phyloP scores from a whole-genome alignment of 1,140 invertebrate genomes.

The Drosophila biarmipes region DNA sequence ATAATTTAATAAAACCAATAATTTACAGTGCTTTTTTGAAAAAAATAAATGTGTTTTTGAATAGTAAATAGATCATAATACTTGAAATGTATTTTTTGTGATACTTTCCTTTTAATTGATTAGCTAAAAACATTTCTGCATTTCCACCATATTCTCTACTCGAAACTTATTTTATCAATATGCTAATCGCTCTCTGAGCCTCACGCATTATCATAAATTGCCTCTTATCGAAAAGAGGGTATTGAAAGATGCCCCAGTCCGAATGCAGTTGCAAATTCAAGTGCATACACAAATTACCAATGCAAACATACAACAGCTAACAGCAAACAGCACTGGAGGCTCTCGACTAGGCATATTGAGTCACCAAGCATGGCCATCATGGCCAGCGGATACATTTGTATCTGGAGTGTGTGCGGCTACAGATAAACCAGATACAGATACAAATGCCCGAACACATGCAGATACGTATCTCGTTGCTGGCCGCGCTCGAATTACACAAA shows the following conservation, averaged over 20 bases:
- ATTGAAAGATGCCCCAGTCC: constrained; percentile 12
- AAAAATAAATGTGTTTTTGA: no score
- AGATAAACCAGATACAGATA: constrained; percentile 42
- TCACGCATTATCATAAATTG: neutral
- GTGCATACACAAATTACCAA: constrained; percentile 80
- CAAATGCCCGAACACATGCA: constrained; percentile 44
- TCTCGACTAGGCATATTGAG: constrained; percentile 72
- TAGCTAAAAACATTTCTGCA: no score
- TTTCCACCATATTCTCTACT: no score
- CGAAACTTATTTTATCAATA: no score
- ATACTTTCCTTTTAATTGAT: no score
- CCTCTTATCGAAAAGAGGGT: neutral
- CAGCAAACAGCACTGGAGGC: constrained; percentile 37
- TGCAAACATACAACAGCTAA: constrained; percentile 58
- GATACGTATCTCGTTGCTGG: constrained; percentile 42
- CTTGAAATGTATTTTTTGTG: no score
- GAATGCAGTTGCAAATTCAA: constrained; percentile 62
- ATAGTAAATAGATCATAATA: no score
- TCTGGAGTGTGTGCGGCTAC: constrained; percentile 23
- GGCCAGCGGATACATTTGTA: constrained; percentile 66
- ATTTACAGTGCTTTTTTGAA: no score
- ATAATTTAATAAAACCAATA: no score
- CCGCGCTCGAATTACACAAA: constrained; percentile 57
- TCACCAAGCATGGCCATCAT: constrained; percentile 67
- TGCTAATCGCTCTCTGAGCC: neutral